Evolutionary conservation across 2,113 vertebrate genomes (phyloP).

Genomic region (Riparia riparia): DNA sequence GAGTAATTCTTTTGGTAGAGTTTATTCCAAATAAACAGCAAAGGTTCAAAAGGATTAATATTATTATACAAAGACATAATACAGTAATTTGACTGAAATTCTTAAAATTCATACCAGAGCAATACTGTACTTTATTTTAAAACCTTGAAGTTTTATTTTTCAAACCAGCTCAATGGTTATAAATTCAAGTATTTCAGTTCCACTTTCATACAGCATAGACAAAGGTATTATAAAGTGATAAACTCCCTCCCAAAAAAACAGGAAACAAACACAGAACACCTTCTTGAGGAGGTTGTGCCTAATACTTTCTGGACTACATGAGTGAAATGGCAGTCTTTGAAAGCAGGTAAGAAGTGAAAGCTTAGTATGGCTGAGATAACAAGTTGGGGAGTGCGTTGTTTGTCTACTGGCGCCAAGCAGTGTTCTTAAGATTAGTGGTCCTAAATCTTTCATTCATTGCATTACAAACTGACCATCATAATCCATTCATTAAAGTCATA

Average conservation of each 20-base stretch:
- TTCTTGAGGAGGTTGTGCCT: conserved; percentile 64
- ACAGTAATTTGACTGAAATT: neutral
- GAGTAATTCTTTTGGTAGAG: neutral
- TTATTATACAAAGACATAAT: neutral
- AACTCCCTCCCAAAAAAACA: neutral
- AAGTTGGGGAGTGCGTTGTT: conserved; percentile 71
- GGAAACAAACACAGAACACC: conserved; percentile 51
- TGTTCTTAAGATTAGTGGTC: conserved; percentile 72
- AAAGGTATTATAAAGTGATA: neutral
- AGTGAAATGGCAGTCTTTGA: conserved; percentile 68
- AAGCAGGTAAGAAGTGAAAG: conserved; percentile 76
- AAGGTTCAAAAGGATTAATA: neutral
- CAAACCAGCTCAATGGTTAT: neutral
- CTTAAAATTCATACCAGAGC: neutral
- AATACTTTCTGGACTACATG: conserved; percentile 61
- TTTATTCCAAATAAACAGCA: neutral
- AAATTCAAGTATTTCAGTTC: neutral
- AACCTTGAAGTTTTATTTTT: neutral
- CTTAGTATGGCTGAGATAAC: conserved; percentile 75
- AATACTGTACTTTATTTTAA: neutral
- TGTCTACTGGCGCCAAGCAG: conserved; percentile 72
- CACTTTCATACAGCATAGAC: neutral
- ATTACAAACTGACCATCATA: conserved; percentile 74
- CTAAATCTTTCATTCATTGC: conserved; percentile 73
- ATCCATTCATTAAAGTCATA: conserved; percentile 42